Base-by-base conservation (phyloP, 2,888 invertebrate genomes). In the Mylabris sibirica region DNA sequence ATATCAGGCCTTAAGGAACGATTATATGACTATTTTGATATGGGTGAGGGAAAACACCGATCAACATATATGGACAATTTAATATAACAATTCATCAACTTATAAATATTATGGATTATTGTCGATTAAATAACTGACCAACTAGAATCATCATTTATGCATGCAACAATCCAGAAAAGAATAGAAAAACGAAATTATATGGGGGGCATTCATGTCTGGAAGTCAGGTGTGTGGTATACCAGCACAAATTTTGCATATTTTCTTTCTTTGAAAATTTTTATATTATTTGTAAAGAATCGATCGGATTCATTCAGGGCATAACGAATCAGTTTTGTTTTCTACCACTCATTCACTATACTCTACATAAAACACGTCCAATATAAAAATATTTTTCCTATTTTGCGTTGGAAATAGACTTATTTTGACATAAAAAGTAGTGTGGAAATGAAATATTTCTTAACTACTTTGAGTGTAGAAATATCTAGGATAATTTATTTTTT, bases 141-240 rank as follows among this genome's bases (percentile, higher is more conserved):
- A 72, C 74, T 74, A 69, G 68, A 71, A 72, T 74, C 74, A 78
- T 77, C 74, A 70, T 69, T 78, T 78, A 79, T 78, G 77, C 78
- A 78, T 77, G 79, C 77, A 75, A 75, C 74, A 77, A 75, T 74
- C 77, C 53, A 53, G 53, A 53, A 53, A 53, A 74, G 70, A 78
- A 73, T 74, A 72, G 72, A 70, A 72, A 73, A 69, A 68, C 76
- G 67, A 77, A 78, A 77, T 78, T 76, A 77, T 76, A 74, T 66
- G 75, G 53, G 53, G 53, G 53, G 74, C 75, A 68, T 72, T 76
- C 74, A 75, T 74, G 76, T 76, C 76, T 76, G 73, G 73, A 69
- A 73, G 76, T 77, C 76, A 76, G 77, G 77, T 77, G 77, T 77
- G 77, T 77, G 77, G 76, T 76, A 76, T 77, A 77, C 75, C 73